Percentiles rank a stretch among this genome's conserved stretches.
phyloP scores from a whole-genome alignment of 1,140 invertebrate genomes.

The Sogatella furcifera region DNA sequence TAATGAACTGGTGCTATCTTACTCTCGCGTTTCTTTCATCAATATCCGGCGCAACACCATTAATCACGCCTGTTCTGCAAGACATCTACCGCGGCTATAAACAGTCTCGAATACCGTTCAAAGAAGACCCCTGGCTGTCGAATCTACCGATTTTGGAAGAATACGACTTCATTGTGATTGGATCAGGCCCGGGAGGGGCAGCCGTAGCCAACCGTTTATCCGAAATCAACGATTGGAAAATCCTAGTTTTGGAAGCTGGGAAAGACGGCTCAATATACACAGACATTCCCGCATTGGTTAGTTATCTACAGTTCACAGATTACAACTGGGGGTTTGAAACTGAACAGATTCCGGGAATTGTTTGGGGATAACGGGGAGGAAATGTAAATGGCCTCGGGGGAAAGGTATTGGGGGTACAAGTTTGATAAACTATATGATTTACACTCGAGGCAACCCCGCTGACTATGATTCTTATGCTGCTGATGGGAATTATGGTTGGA shows the following conservation, averaged over 20 bases:
- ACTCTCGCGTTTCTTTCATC: no score
- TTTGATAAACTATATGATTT: slow-evolving; percentile 71
- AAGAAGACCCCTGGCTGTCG: slow-evolving; percentile 21
- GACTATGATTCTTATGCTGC: slow-evolving; percentile 61
- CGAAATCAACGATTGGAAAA: slow-evolving; percentile 34
- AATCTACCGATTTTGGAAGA: slow-evolving; percentile 21
- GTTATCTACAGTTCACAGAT: slow-evolving; percentile 40
- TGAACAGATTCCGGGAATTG: slow-evolving; percentile 48
- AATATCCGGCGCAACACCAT: no score
- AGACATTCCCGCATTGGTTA: slow-evolving; percentile 49
- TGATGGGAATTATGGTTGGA: slow-evolving; percentile 78
- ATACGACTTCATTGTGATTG: slow-evolving; percentile 34
- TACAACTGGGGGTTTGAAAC: slow-evolving; percentile 61
- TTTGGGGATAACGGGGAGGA: slow-evolving; percentile 24
- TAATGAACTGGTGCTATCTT: no score
- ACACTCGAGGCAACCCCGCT: slow-evolving; percentile 52
- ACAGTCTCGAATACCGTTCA: slow-evolving; percentile 20
- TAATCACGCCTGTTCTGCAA: neutral
- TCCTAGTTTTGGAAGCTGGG: slow-evolving; percentile 48
- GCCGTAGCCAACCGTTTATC: slow-evolving; percentile 45
- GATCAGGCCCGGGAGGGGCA: slow-evolving; percentile 43
- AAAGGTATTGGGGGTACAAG: slow-evolving; percentile 55
- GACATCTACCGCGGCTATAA: slow-evolving; percentile 19
- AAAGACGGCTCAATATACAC: slow-evolving; percentile 55
- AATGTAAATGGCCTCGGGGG: slow-evolving; percentile 23